Percentiles rank a stretch among this genome's conserved stretches.
Conservation (phyloP, 1,140 invertebrate genomes). For the Oryctes rhinoceros region DNA sequence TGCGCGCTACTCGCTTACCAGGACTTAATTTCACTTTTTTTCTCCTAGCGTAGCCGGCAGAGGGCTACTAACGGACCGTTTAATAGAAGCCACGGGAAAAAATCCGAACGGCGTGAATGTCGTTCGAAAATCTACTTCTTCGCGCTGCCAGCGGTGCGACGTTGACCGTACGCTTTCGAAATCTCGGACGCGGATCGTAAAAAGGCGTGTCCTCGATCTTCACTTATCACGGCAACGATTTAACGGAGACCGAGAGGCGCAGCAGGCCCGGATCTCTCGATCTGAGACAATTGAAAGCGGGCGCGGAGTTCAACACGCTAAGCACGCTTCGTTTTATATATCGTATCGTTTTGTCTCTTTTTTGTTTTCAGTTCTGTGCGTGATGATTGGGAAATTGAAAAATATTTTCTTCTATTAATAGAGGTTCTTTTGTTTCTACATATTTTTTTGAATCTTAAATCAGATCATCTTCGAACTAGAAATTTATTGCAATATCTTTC, state of each 20-base stretch:
- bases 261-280: background rate
- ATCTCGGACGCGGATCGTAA: background rate
- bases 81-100: background rate
- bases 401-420: too few relatives aligned
- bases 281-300: background rate
- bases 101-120: background rate
- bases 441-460: too few relatives aligned
- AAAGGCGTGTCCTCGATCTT: background rate
- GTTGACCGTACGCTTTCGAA: background rate
- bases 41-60: background rate
- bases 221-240: background rate
- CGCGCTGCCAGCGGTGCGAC: background rate
- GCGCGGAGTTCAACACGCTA: background rate
- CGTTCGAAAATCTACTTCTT: conserved; percentile 1
- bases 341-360: too few relatives aligned
- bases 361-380: too few relatives aligned
- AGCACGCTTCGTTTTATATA: background rate
- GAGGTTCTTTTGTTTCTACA: too few relatives aligned
- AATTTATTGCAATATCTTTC: too few relatives aligned
- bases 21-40: conserved; percentile 11
- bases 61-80: conserved; percentile 3
- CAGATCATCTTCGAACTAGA: too few relatives aligned
- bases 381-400: too few relatives aligned
- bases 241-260: background rate
- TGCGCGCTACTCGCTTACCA: background rate